Percentiles rank a stretch among this genome's conserved stretches.
Conservation (phyloP, 1,140 invertebrate species). For the Macrosteles quadrilineatus region DNA sequence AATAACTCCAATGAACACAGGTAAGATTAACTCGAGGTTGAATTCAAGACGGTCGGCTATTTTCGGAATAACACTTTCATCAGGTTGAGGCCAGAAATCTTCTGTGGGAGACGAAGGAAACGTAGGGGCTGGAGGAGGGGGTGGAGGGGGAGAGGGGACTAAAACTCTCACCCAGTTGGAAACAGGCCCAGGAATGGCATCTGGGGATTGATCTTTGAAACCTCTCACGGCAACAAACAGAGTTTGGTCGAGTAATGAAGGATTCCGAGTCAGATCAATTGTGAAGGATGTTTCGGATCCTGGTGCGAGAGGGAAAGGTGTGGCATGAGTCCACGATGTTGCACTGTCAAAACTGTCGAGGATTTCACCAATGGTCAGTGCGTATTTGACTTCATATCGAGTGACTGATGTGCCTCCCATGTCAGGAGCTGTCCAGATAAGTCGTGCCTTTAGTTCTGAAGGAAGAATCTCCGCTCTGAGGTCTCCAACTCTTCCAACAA, state of each 20-base stretch:
- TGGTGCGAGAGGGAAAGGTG: constrained; percentile 49
- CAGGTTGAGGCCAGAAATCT: constrained; percentile 42
- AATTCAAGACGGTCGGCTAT: constrained; percentile 43
- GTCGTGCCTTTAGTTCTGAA: constrained; percentile 49
- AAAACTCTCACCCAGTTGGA: constrained; percentile 59
- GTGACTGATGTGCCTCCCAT: constrained; percentile 54
- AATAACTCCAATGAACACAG: constrained; percentile 49
- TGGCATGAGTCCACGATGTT: constrained; percentile 47
- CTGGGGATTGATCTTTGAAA: constrained; percentile 45
- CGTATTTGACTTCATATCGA: constrained; percentile 54
- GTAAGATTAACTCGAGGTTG: constrained; percentile 50
- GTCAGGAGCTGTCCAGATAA: constrained; percentile 59
- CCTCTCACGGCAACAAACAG: constrained; percentile 58
- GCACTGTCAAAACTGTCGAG: constrained; percentile 53
- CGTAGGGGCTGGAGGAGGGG: constrained; percentile 50
- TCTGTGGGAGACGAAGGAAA: constrained; percentile 47
- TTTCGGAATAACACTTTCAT: constrained; percentile 44
- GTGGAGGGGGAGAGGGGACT: constrained; percentile 53
- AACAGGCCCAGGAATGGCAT: constrained; percentile 51
- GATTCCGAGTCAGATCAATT: constrained; percentile 52
- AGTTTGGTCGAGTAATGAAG: constrained; percentile 51
- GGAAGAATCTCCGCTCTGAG: constrained; percentile 49
- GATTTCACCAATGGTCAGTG: constrained; percentile 50
- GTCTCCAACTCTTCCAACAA: constrained; percentile 54
- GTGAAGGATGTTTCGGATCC: constrained; percentile 52